Evolutionary conservation across 2,797 vertebrate genomes (phyloP).

Genomic region (Acanthopagrus latus): DNA sequence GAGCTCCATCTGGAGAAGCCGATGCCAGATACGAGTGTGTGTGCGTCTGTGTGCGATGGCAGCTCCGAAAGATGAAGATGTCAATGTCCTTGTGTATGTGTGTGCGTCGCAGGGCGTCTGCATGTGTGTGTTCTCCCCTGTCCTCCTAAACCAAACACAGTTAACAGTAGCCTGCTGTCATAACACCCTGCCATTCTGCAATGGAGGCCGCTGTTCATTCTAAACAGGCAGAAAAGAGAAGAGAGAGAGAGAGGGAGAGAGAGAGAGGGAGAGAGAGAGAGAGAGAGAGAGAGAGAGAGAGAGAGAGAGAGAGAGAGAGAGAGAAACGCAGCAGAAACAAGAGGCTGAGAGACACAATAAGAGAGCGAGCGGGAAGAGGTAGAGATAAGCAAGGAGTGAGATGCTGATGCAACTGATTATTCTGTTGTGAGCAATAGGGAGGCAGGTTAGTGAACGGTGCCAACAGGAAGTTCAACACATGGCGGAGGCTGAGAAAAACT

Average conservation of each 20-base stretch:
- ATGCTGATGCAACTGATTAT: constrained; percentile 34
- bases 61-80: constrained; percentile 64
- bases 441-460: constrained; percentile 32
- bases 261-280: constrained; percentile 28
- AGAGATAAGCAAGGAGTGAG: constrained; percentile 63
- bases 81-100: constrained; percentile 62
- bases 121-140: constrained; percentile 70
- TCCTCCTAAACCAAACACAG: constrained; percentile 79
- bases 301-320: constrained; percentile 30
- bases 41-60: constrained; percentile 32
- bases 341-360: constrained; percentile 45
- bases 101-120: constrained; percentile 52
- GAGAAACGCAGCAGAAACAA: constrained; percentile 52
- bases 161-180: constrained; percentile 84
- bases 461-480: constrained; percentile 84
- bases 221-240: constrained; percentile 61
- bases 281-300: constrained; percentile 45
- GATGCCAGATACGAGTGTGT: constrained; percentile 46
- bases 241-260: constrained; percentile 9
- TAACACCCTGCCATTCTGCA: constrained; percentile 78
- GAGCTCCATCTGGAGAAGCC: constrained; percentile 74
- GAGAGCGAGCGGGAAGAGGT: constrained; percentile 49
- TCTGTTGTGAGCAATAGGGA: constrained; percentile 32
- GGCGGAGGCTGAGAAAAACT: constrained; percentile 63
- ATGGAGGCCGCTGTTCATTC: constrained; percentile 67